These are phyloP conservation scores for Crossoptilon crossoptilon DNA, from an alignment of 2,797 vertebrate genomes.

Conservation along the genomic window DNA sequence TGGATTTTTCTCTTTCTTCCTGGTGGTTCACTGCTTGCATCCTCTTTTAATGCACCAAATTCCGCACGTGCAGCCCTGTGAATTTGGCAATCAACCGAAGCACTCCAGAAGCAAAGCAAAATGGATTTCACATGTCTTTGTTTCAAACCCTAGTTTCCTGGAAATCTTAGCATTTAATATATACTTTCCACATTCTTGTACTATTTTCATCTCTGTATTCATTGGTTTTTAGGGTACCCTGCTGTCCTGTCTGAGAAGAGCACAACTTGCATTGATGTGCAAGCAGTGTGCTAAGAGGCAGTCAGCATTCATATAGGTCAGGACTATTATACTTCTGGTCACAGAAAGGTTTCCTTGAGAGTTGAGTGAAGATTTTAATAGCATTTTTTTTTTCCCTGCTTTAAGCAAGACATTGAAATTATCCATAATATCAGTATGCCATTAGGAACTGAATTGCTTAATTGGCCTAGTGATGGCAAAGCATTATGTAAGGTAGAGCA, in stretches of 20 bases:
- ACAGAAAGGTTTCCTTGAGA: background rate
- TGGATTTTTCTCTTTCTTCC: background rate
- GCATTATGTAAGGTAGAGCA: background rate
- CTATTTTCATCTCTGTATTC: background rate
- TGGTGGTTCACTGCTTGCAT: background rate
- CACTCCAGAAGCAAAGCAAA: background rate
- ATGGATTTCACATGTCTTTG: background rate
- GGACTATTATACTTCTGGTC: background rate
- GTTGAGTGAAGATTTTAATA: background rate
- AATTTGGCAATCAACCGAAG: background rate
- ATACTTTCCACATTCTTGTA: background rate
- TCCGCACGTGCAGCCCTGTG: background rate
- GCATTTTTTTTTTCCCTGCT: background rate
- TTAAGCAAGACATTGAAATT: slow-evolving; percentile 13
- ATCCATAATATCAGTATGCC: background rate
- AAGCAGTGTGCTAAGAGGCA: background rate
- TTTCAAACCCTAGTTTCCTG: background rate
- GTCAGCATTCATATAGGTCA: background rate
- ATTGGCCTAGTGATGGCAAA: background rate
- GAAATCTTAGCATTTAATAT: background rate
- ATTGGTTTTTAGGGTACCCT: background rate
- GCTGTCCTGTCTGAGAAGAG: background rate
- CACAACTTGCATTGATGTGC: background rate
- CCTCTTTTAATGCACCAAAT: background rate
- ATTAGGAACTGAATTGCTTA: slow-evolving; percentile 41